Conservation (phyloP, 1,140 invertebrate genomes). For the Tetramorium alpestre region DNA sequence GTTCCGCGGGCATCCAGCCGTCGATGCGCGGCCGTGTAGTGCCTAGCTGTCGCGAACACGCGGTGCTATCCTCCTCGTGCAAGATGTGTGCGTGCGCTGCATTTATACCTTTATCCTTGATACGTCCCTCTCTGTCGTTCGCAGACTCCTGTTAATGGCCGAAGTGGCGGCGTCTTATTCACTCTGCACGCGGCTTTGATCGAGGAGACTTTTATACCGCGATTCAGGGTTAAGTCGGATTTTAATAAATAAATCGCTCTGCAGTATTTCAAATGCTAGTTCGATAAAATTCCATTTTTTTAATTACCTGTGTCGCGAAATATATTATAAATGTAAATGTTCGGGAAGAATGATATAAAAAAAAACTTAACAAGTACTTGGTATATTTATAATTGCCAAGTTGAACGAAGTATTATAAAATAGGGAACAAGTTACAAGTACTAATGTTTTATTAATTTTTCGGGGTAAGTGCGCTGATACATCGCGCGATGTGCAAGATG, state of each 20-base stretch:
- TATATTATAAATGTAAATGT: neutral
- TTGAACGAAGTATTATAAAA: neutral
- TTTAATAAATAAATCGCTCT: neutral
- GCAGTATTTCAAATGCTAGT: neutral
- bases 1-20: constrained; percentile 54
- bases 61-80: constrained; percentile 53
- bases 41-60: constrained; percentile 58
- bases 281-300: neutral
- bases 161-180: constrained; percentile 59
- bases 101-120: constrained; percentile 54
- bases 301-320: neutral
- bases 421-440: neutral
- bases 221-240: constrained; percentile 19
- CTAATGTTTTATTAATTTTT: neutral
- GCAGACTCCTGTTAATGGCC: constrained; percentile 55
- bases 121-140: constrained; percentile 52
- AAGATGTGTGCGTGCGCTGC: constrained; percentile 55
- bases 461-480: neutral
- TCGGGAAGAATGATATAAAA: neutral
- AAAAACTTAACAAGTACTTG: neutral
- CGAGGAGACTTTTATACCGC: constrained; percentile 42
- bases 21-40: constrained; percentile 60
- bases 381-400: neutral
- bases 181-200: constrained; percentile 34
- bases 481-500: constrained; percentile 5